These are phyloP conservation scores for Platalea minor DNA, from an alignment of 2,797 vertebrate genomes.

Conservation along the genomic window DNA sequence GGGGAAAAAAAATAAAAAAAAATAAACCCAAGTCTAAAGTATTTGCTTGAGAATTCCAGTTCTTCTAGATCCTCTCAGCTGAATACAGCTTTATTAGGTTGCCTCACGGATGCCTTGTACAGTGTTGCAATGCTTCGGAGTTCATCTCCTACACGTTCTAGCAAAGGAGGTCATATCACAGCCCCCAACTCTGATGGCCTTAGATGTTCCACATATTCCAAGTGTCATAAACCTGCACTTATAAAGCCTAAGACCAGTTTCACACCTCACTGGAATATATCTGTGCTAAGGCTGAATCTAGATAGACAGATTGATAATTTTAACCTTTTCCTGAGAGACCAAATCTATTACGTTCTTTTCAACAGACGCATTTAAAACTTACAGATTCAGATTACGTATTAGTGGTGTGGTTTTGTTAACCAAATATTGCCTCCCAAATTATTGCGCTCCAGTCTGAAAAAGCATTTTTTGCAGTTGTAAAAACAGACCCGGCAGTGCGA, in stretches of 20 bases:
- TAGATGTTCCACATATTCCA: background rate
- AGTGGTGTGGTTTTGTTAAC: background rate
- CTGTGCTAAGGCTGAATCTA: background rate
- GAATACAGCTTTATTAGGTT: background rate
- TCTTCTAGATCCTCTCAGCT: background rate
- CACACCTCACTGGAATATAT: background rate
- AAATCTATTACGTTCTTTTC: background rate
- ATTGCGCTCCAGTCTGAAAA: background rate
- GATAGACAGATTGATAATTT: background rate
- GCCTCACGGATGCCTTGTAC: fast-evolving
- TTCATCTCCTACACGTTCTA: background rate
- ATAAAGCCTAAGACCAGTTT: background rate
- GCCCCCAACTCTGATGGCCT: background rate
- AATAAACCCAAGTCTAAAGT: background rate
- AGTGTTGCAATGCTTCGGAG: background rate
- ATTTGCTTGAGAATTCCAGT: background rate
- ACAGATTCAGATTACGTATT: background rate
- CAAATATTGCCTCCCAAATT: background rate
- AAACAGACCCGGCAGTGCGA: background rate
- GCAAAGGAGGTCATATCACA: background rate
- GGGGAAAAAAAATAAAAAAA: too few relatives aligned
- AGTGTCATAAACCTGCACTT: background rate
- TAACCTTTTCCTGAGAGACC: background rate
- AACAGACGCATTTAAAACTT: background rate
- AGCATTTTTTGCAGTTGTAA: background rate